Evolutionary conservation across 1,140 invertebrate species (phyloP).

Genomic region (Drosophila sulfurigaster): DNA sequence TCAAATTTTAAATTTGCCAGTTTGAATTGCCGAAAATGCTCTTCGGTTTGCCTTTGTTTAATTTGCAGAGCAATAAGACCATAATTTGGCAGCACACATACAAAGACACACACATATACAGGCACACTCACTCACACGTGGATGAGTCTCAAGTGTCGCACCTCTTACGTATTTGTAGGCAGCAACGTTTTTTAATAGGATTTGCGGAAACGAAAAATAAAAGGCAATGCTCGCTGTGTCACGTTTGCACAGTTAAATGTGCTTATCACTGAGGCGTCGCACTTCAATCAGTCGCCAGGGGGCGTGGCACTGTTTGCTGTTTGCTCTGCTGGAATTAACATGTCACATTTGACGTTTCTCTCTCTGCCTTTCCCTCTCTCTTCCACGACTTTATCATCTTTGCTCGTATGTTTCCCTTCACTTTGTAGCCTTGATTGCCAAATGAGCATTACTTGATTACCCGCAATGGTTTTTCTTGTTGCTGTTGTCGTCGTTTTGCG

Average conservation of each 20-base stretch:
- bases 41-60: constrained; percentile 9
- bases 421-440: constrained; percentile 56
- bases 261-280: constrained; percentile 68
- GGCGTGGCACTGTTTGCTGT: constrained; percentile 53
- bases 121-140: constrained; percentile 33
- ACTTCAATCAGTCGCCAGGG: constrained; percentile 68
- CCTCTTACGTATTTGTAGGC: constrained; percentile 71
- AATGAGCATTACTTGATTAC: constrained; percentile 83
- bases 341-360: constrained; percentile 71
- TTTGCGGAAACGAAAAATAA: constrained; percentile 52
- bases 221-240: constrained; percentile 34
- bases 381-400: constrained; percentile 35
- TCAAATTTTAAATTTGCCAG: constrained; percentile 4
- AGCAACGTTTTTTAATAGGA: constrained; percentile 62
- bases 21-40: neutral
- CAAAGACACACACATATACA: constrained; percentile 8
- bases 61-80: constrained; percentile 50
- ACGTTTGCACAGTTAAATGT: constrained; percentile 65
- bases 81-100: constrained; percentile 54
- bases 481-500: constrained; percentile 54
- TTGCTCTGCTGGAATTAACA: constrained; percentile 76
- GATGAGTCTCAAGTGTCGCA: constrained; percentile 62
- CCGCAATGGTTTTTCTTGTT: constrained; percentile 56
- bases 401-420: constrained; percentile 39
- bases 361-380: neutral